Evolutionary conservation across 1,140 invertebrate species (phyloP).

Genomic region (Brachionus calyciflorus): DNA sequence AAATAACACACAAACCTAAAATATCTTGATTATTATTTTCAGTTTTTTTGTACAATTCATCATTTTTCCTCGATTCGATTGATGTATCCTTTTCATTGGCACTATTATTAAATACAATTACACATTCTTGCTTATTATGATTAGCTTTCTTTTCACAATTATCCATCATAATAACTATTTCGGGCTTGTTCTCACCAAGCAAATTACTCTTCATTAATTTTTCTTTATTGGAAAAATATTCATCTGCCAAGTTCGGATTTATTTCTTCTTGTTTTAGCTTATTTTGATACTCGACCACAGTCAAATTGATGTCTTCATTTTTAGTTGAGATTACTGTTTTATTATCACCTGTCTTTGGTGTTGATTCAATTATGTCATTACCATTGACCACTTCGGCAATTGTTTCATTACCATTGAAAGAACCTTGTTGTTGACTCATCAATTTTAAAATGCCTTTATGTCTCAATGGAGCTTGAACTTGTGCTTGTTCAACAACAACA

Average conservation of each 20-base stretch:
- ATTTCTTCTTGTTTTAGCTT: not conserved
- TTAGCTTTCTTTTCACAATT: not conserved
- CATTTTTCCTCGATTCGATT: slow-evolving; percentile 12
- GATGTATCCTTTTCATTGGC: not conserved
- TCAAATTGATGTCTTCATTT: not conserved
- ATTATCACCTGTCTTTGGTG: slow-evolving; percentile 16
- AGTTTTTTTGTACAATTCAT: not conserved
- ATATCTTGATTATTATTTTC: slow-evolving; percentile 4
- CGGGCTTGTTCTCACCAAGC: not conserved
- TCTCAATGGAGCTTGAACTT: not conserved
- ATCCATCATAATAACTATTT: not conserved
- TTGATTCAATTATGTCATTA: slow-evolving; percentile 33
- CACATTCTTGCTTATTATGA: not conserved
- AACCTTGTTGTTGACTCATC: slow-evolving; percentile 3
- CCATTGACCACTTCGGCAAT: not conserved
- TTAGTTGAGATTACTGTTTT: not conserved
- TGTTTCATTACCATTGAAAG: slow-evolving; percentile 18
- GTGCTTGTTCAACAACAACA: not conserved
- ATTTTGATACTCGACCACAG: not conserved
- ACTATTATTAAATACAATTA: not conserved
- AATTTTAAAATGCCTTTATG: slow-evolving; percentile 16
- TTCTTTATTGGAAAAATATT: slow-evolving; percentile 12
- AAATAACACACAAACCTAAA: no score
- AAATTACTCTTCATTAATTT: not conserved
- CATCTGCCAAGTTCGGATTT: not conserved